These are phyloP conservation scores for Dasyornis broadbenti DNA, from an alignment of 2,113 vertebrate genomes.

Conservation along the genomic window DNA sequence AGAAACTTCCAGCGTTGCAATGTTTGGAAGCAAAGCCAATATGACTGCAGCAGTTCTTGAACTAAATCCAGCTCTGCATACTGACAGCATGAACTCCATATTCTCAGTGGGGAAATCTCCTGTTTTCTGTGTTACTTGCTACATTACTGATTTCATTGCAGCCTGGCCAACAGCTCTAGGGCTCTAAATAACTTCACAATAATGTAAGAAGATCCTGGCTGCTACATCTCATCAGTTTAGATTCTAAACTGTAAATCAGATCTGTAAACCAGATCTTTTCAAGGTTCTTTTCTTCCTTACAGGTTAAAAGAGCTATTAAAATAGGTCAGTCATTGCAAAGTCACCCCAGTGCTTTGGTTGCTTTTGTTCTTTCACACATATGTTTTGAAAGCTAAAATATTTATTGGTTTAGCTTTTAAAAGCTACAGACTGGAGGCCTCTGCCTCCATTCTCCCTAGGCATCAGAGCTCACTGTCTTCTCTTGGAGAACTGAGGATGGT, in stretches of 20 bases:
- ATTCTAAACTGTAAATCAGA: neutral
- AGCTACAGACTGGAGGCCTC: neutral
- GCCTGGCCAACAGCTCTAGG: neutral
- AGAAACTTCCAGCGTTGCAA: neutral
- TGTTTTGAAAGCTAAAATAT: neutral
- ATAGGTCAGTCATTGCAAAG: neutral
- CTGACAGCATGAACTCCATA: neutral
- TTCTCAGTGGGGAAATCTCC: neutral
- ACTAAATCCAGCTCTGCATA: neutral
- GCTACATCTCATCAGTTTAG: neutral
- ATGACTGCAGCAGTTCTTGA: neutral
- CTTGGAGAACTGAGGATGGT: neutral
- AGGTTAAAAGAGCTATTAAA: neutral
- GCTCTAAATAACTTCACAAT: neutral
- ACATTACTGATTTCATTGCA: neutral
- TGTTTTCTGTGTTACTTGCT: neutral
- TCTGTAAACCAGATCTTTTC: neutral
- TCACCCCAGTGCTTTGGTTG: neutral
- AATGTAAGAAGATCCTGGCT: neutral
- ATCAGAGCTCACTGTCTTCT: neutral
- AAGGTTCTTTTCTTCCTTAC: neutral
- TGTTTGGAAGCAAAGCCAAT: constrained; percentile 9
- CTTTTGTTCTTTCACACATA: neutral
- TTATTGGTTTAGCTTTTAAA: neutral
- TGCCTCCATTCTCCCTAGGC: neutral